Conservation (phyloP, 2,888 invertebrate genomes). For the Pheosia tremula region DNA sequence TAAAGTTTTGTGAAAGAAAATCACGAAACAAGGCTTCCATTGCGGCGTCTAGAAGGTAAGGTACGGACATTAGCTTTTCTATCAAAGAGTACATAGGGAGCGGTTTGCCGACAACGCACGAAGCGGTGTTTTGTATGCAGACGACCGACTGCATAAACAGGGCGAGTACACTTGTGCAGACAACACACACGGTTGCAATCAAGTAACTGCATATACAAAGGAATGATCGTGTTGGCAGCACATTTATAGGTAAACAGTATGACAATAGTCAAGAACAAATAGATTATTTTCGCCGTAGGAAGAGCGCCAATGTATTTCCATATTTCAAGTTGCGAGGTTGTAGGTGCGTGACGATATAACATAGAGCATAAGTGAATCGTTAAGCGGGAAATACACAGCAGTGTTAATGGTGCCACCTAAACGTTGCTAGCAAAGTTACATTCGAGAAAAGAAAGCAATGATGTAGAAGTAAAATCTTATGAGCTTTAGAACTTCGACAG, state of each 20-base stretch:
- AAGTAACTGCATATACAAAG: constrained; percentile 19
- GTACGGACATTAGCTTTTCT: constrained; percentile 36
- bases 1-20: constrained; percentile 2
- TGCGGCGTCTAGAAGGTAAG: constrained; percentile 1
- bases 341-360: neutral
- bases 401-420: no score
- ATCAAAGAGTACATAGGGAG: constrained; percentile 24
- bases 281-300: neutral
- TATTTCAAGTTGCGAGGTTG: no score
- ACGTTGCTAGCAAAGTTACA: no score
- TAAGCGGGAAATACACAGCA: no score
- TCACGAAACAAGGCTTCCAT: constrained; percentile 18
- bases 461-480: neutral
- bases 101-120: constrained; percentile 21
- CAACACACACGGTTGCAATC: constrained; percentile 27
- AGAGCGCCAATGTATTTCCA: neutral
- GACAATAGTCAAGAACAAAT: neutral
- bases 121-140: constrained; percentile 53
- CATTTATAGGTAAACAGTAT: neutral
- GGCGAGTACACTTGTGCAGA: constrained; percentile 30
- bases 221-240: constrained; percentile 5
- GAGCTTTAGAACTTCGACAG: neutral
- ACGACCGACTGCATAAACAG: constrained; percentile 52
- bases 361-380: no score
- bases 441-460: neutral